Percentiles rank a stretch among this genome's conserved stretches.
Conservation (phyloP, 2,888 invertebrate species). For the Lomographa bimaculata region DNA sequence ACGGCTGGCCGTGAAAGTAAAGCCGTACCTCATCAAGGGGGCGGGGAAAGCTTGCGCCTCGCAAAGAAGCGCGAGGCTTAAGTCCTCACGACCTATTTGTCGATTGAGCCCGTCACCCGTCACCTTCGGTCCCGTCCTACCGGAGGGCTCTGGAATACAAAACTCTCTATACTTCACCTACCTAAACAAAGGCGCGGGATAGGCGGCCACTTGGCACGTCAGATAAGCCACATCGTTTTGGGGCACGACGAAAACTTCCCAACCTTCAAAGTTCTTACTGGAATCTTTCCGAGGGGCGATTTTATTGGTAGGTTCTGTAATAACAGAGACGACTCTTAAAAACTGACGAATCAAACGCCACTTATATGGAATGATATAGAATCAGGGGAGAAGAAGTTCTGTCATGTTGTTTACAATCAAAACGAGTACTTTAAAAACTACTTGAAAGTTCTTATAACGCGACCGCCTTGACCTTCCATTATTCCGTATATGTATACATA, state of each 20-base stretch:
- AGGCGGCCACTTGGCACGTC: slow-evolving; percentile 87
- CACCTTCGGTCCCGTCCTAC: slow-evolving; percentile 87
- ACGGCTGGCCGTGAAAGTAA: slow-evolving; percentile 58
- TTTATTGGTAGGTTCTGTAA: slow-evolving; percentile 88
- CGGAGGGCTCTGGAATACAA: slow-evolving; percentile 86
- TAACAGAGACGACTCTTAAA: slow-evolving; percentile 52
- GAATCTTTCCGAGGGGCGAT: slow-evolving; percentile 84
- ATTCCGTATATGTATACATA: no score
- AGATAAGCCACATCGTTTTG: slow-evolving; percentile 81
- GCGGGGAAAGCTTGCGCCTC: slow-evolving; percentile 91
- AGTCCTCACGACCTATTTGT: slow-evolving; percentile 66
- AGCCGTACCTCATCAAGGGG: slow-evolving; percentile 89
- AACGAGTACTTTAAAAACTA: no score
- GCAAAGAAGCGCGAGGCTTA: slow-evolving; percentile 87
- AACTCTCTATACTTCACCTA: slow-evolving; percentile 75
- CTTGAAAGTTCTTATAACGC: no score
- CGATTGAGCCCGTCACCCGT: slow-evolving; percentile 85
- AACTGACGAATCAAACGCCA: no score
- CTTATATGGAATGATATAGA: no score
- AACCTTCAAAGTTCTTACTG: slow-evolving; percentile 83
- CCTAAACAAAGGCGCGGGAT: slow-evolving; percentile 88
- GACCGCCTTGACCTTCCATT: no score
- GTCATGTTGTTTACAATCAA: no score
- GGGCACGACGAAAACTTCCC: slow-evolving; percentile 84
- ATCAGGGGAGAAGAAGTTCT: no score